Evolutionary conservation across 2,797 vertebrate species (phyloP).

Genomic region (Rhinogobio ventralis): DNA sequence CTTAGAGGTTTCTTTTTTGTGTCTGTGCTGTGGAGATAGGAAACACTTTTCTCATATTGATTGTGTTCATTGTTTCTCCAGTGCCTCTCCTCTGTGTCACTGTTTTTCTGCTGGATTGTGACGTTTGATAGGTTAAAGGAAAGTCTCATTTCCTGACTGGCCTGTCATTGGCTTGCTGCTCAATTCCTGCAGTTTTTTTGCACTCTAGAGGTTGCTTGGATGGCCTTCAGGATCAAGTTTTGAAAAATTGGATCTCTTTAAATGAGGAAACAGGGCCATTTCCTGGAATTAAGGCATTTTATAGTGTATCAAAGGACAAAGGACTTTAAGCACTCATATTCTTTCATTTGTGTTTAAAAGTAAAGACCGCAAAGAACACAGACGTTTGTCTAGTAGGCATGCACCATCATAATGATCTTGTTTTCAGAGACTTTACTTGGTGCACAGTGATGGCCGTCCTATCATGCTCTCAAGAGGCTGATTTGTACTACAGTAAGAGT

Average conservation of each 20-base stretch:
- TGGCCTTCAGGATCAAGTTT: slow-evolving; percentile 20
- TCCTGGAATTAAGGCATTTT: neutral
- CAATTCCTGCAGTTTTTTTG: neutral
- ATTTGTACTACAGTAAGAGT: slow-evolving; percentile 32
- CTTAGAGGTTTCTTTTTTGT: slow-evolving; percentile 17
- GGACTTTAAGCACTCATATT: neutral
- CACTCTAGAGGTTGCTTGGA: neutral
- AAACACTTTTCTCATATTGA: slow-evolving; percentile 21
- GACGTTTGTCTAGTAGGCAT: neutral
- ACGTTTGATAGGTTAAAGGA: slow-evolving; percentile 35
- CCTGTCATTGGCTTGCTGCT: neutral
- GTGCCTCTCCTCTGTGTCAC: slow-evolving; percentile 5
- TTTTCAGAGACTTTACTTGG: slow-evolving; percentile 19
- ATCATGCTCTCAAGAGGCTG: slow-evolving; percentile 15
- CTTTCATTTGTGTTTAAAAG: neutral
- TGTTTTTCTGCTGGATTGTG: neutral
- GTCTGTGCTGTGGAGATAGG: slow-evolving; percentile 15
- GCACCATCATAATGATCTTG: neutral
- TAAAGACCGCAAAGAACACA: neutral
- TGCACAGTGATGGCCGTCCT: slow-evolving; percentile 12
- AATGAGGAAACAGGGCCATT: slow-evolving; percentile 13
- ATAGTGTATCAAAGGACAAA: neutral
- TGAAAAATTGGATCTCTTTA: slow-evolving; percentile 35
- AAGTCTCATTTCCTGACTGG: neutral
- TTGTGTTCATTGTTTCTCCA: neutral